These are phyloP conservation scores for Ochlodes sylvanus DNA, from an alignment of 2,888 invertebrate genomes.

Conservation along the genomic window DNA sequence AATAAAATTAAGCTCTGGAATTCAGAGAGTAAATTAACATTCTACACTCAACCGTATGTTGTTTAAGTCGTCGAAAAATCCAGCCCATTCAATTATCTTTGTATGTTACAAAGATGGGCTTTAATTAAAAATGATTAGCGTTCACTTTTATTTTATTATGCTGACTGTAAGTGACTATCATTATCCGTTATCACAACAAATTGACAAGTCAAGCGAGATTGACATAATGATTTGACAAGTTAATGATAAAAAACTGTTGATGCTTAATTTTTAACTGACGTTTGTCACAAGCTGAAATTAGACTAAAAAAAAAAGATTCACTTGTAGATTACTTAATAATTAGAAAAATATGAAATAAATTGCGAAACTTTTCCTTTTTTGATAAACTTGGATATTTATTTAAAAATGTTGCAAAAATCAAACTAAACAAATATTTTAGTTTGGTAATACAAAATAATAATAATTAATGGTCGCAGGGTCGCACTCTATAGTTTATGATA, in stretches of 20 bases:
- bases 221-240: conserved; percentile 14
- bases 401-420: too few relatives aligned
- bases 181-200: conserved; percentile 45
- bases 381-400: too few relatives aligned
- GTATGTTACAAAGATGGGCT: conserved; percentile 35
- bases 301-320: too few relatives aligned
- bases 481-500: neutral
- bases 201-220: conserved; percentile 40
- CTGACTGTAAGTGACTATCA: conserved; percentile 43
- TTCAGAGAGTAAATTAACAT: conserved; percentile 43
- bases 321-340: too few relatives aligned
- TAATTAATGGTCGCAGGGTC: neutral
- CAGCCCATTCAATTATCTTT: conserved; percentile 21
- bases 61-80: conserved; percentile 29
- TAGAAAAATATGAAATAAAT: too few relatives aligned
- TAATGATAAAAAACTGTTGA: conserved; percentile 14
- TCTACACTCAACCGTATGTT: conserved; percentile 25
- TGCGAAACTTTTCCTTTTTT: too few relatives aligned
- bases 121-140: conserved; percentile 31
- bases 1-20: conserved; percentile 39
- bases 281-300: neutral
- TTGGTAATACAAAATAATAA: too few relatives aligned
- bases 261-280: conserved; percentile 38
- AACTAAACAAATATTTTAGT: too few relatives aligned
- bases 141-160: conserved; percentile 27